These are phyloP conservation scores for Gyps fulvus DNA, from an alignment of 2,113 vertebrate species.

Conservation along the genomic window DNA sequence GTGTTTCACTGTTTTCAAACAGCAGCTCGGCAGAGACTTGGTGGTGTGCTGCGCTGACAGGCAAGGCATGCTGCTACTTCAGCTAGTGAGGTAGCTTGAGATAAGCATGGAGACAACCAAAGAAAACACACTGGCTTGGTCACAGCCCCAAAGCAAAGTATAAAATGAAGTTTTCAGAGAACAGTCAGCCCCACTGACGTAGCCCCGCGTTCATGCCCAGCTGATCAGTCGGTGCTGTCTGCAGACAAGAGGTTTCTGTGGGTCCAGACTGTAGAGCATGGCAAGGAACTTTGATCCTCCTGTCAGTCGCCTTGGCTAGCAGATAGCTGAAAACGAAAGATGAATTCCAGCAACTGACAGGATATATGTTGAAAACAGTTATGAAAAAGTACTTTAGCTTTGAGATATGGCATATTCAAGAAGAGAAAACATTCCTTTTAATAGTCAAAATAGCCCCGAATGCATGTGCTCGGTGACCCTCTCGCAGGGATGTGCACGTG, in stretches of 20 bases:
- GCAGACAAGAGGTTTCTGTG: background rate
- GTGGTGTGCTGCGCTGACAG: background rate
- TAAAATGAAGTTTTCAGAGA: background rate
- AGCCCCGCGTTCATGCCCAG: background rate
- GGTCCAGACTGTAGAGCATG: background rate
- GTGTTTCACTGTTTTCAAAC: background rate
- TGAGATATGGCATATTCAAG: background rate
- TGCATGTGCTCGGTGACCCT: background rate
- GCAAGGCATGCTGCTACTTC: background rate
- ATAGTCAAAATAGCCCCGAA: background rate
- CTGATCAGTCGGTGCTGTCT: background rate
- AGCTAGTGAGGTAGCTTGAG: rapidly evolving
- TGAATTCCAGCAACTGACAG: background rate
- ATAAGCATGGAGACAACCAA: rapidly evolving
- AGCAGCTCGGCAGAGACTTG: background rate
- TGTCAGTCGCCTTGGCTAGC: background rate
- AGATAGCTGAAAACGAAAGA: background rate
- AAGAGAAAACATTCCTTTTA: background rate
- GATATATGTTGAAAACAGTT: background rate
- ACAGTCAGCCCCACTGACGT: background rate
- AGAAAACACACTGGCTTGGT: background rate
- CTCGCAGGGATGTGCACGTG: background rate
- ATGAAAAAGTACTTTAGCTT: background rate
- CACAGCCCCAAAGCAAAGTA: background rate
- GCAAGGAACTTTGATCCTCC: background rate